Evolutionary conservation across 30 jellyfish, hydroid and myxozoan genomes (phyloP).

Genomic region (Nemopilema nomurai): DNA sequence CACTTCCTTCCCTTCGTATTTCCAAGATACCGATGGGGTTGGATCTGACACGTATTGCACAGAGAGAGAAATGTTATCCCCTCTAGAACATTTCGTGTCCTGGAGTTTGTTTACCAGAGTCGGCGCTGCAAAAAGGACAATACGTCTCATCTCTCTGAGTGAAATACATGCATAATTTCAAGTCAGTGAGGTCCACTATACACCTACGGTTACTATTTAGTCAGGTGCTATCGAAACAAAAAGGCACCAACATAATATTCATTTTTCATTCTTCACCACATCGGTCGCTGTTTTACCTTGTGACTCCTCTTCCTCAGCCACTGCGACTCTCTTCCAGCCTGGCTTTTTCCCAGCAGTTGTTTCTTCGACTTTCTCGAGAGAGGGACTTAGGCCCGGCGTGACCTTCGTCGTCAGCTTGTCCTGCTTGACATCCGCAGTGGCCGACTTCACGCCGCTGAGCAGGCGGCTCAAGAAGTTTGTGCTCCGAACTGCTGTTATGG

Average conservation of each 20-base stretch:
- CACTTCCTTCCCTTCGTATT: slow-evolving; percentile 82
- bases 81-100: slow-evolving; percentile 61
- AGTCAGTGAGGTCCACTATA: too few species aligned
- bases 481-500: slow-evolving; percentile 98
- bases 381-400: slow-evolving; percentile 40
- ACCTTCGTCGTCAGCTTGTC: slow-evolving; percentile 71
- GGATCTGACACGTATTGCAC: slow-evolving; percentile 59
- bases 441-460: slow-evolving; percentile 83
- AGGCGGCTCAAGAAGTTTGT: slow-evolving; percentile 95
- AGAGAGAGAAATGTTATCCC: slow-evolving; percentile 48
- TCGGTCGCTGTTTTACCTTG: slow-evolving; percentile 53
- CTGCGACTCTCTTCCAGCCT: slow-evolving; percentile 91
- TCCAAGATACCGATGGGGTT: slow-evolving; percentile 80
- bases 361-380: slow-evolving; percentile 54
- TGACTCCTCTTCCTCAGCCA: slow-evolving; percentile 83
- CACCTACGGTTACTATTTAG: too few species aligned
- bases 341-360: slow-evolving; percentile 70
- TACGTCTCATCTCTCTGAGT: too few species aligned
- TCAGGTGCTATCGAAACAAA: too few species aligned
- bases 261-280: background rate
- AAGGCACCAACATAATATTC: too few species aligned
- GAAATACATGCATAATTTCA: too few species aligned
- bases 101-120: slow-evolving; percentile 39
- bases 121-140: slow-evolving; percentile 45
- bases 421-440: slow-evolving; percentile 47